Conservation (phyloP, 2,113 vertebrate species). For the Gallinago media region DNA sequence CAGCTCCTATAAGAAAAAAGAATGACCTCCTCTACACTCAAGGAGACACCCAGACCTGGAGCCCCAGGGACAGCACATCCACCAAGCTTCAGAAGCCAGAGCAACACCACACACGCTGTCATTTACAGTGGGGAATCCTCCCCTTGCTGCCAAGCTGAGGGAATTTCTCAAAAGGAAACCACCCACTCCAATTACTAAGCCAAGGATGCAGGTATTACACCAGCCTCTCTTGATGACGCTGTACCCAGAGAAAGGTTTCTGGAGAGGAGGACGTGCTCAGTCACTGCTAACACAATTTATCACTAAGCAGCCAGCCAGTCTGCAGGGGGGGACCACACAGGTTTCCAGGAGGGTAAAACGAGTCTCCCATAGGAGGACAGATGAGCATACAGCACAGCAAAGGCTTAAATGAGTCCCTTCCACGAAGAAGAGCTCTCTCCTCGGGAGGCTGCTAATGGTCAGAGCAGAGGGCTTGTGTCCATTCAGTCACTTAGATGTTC, state of each 20-base stretch:
- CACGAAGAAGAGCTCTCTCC: not conserved
- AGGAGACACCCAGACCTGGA: not conserved
- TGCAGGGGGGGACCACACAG: rapidly evolving
- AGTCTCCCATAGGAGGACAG: not conserved
- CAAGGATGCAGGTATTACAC: not conserved
- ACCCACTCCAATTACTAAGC: not conserved
- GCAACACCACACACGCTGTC: not conserved
- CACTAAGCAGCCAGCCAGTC: not conserved
- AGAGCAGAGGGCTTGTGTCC: not conserved
- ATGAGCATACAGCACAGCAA: not conserved
- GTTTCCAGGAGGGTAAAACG: not conserved
- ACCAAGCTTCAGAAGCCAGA: not conserved
- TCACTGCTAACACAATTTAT: not conserved
- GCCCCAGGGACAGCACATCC: not conserved
- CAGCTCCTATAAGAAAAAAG: not conserved
- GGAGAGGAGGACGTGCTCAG: not conserved
- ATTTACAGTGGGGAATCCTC: not conserved
- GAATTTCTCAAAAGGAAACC: not conserved
- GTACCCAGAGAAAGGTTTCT: not conserved
- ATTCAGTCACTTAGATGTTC: not conserved
- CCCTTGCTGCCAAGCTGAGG: not conserved
- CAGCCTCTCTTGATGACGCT: not conserved
- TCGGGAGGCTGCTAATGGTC: not conserved
- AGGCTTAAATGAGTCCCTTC: not conserved
- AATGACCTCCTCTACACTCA: not conserved